Evolutionary conservation across 2,113 vertebrate genomes (phyloP), one percentile per base, ranked within the genome.

Genomic region (Oncorhynchus keta): DNA sequence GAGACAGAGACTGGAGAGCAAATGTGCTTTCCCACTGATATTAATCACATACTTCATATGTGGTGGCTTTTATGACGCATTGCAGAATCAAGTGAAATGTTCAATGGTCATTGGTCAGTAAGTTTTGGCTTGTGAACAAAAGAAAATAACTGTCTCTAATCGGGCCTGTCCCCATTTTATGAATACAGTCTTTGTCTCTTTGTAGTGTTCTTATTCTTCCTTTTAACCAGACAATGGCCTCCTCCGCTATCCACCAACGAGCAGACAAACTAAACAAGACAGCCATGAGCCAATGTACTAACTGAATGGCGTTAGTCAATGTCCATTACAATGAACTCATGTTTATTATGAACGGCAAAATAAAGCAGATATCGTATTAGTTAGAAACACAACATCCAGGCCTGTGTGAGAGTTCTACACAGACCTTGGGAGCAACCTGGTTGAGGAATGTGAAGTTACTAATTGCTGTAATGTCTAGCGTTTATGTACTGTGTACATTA

Each of bases 401-500:
- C 59, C 59, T 22, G 16, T 57, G 55, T 57, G 16, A 14, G 55
- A 57, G 16, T 57, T 22, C 11, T 62, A 7, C 14, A 11, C 66
- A 18, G 28, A 30, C 12, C 30, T 11, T 8, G 30, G 66, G 9
- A 18, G 6, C 67, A 68, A 39, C 18, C 32, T 28, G 39, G 81
- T 84, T 85, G 83, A 90, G 82, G 85, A 90, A 89, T 89, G 87
- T 84, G 76, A 83, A 78, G 78, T 82, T 67, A 83, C 84, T 86
- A 88, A 91, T 83, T 83, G 85, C 68, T 75, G 28, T 78, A 76
- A 74, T 73, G 81, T 85, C 74, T 76, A 70, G 76, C 70, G 81
- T 49, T 66, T 51, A 62, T 81, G 83, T 76, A 22, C 71, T 79
- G 84, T 81, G 82, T 87, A 77, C 81, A 77, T 7, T 28, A 57